phyloP scores from a whole-genome alignment of 1,140 invertebrate genomes.

The Aphelinus certus region DNA sequence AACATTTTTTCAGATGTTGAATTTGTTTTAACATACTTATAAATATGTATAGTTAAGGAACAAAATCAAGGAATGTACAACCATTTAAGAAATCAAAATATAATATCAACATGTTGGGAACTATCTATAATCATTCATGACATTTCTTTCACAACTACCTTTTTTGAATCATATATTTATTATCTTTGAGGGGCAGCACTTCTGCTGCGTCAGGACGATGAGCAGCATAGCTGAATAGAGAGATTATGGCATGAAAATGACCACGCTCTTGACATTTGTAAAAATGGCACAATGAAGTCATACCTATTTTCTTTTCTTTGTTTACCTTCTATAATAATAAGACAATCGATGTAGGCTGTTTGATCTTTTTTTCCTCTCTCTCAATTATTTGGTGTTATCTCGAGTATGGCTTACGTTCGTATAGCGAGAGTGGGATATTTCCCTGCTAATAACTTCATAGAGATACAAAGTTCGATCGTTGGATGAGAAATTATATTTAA shows the following conservation, averaged over 20 bases:
- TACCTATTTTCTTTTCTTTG: slow-evolving; percentile 25
- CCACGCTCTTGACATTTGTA: slow-evolving; percentile 55
- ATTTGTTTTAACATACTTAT: too few relatives aligned
- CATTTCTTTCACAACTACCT: too few relatives aligned
- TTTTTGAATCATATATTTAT: slow-evolving; percentile 53
- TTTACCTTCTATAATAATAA: neutral
- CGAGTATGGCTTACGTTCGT: neutral
- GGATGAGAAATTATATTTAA: neutral
- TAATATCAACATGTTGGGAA: too few relatives aligned
- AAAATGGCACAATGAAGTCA: slow-evolving; percentile 61
- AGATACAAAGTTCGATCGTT: slow-evolving; percentile 4
- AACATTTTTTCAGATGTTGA: too few relatives aligned
- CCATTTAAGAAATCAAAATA: too few relatives aligned
- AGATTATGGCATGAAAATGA: slow-evolving; percentile 52
- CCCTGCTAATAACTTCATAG: slow-evolving; percentile 12
- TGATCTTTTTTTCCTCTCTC: slow-evolving; percentile 2
- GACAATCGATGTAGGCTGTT: too few relatives aligned
- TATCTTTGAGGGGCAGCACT: slow-evolving; percentile 66
- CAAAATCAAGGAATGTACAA: too few relatives aligned
- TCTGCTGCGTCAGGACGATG: slow-evolving; percentile 62
- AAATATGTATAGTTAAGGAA: too few relatives aligned
- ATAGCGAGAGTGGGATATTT: slow-evolving; percentile 17
- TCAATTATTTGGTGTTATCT: slow-evolving; percentile 34
- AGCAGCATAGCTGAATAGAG: slow-evolving; percentile 33
- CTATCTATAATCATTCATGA: too few relatives aligned